Base-by-base conservation (phyloP, 2,888 invertebrate genomes). In the Eupithecia abbreviata region DNA sequence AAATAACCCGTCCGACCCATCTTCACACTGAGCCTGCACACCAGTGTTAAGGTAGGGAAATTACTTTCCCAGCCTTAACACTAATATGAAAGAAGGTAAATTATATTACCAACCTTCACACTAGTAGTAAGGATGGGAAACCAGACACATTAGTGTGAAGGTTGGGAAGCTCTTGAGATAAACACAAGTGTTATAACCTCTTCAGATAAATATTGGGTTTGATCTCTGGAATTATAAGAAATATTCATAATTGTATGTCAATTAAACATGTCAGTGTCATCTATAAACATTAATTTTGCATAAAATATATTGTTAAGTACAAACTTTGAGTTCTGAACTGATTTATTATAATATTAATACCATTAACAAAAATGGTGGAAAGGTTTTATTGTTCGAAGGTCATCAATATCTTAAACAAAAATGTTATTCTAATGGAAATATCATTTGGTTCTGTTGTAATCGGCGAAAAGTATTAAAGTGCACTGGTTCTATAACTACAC, bases 161-260 rank as follows among this genome's bases (percentile, higher is more conserved):
- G 58, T 58, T 18, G 58, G 58, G 58, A 49, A 58, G 58, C 58
- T 58, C 58, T 58, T 58, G 58, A 58, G 58, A 58, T 58, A 58
- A 58, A 58, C 58, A 58, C 58, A 58, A 58, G 58, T 58, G 58
- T 58, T 58, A 58, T 18, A 58, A 58, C 18, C 58, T 58, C 58
- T 58, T 58, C 58, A 18, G 58, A 58, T 58, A 58, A 58, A 58
- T 58, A 58, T 58, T 58, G 58, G 58, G 58, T 58, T 58, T 58
- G n/a, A 58, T 58, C 4, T 58, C 58, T 58, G 51, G 12, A 55
- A 55, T 55, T 13, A 70, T 69, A 69, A 43, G 45, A 73, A 73
- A 73, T 51, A 72, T 55, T 55, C 51, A 55, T 55, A 15, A 10
- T 55, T 55, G 51, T 55, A 55, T 55, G 4, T 55, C 3, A 55